Base-by-base conservation (phyloP, 2,113 vertebrate genomes). In the Grammomys surdaster region DNA sequence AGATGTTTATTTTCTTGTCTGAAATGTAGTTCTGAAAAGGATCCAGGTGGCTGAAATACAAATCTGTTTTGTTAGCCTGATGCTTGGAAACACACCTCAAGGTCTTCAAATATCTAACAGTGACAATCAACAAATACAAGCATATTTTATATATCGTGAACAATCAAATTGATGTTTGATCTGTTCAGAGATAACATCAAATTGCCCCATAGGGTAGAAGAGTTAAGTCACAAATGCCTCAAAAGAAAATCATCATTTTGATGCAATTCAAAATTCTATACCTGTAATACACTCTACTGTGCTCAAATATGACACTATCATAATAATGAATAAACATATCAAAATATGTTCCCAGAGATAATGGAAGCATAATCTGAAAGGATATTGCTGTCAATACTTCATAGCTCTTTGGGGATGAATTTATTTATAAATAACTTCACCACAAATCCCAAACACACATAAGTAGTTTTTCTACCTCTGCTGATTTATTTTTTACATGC, bases 191-290 rank as follows among this genome's bases (percentile, higher is more conserved):
- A 58, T 89, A 76, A 26, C n/a, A 77, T 67, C 28, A 92, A 75
- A 78, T 84, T 78, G 24, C 88, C 92, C 91, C 31, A n/a, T 78
- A 94, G 54, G 13, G 40, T 48, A 82, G 87, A 92, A 92, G 24
- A 73, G 5, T 51, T 80, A 7, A 51, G 65, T 92, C 14, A 22
- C 33, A 94, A 46, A 43, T 48, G 14, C 26, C 76, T 90, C 4
- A 69, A 82, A n/a, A n/a, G 12, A 6, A 96, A 86, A 96, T 82
- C 46, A 70, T 4, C 40, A 43, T 90, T 73, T 91, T 58, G 1
- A 91, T 82, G 43, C 78, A 87, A 60, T 36, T 87, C 3, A 84
- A 87, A 82, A 40, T 82, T 51, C 24, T 87, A 65, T 5, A 48
- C 7, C 12, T 92, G 14, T 58, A 63, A 46, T 88, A 77, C 2